Conservation (phyloP, 2,888 invertebrate genomes). For the Scaptomyza parva region DNA sequence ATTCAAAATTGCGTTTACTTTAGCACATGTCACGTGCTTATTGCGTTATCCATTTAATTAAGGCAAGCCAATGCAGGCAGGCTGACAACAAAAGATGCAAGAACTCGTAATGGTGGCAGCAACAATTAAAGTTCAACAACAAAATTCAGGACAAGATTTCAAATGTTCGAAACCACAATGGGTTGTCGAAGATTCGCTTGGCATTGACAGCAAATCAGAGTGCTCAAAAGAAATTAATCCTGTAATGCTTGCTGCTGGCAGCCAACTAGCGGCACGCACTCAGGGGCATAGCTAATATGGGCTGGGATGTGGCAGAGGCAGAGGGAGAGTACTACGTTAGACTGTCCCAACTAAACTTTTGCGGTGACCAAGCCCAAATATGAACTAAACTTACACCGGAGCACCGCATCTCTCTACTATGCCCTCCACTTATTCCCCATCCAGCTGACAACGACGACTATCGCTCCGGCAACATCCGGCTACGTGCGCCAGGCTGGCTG, state of each 20-base stretch:
- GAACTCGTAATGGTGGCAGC: constrained; percentile 1
- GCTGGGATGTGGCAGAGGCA: neutral
- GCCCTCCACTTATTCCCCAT: neutral
- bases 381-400: constrained; percentile 61
- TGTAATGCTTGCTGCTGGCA: constrained; percentile 54
- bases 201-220: constrained; percentile 50
- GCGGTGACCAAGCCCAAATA: constrained; percentile 63
- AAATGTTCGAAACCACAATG: constrained; percentile 15
- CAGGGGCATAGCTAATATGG: too few relatives aligned
- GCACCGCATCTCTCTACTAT: too few relatives aligned
- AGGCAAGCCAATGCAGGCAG: constrained; percentile 22
- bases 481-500: constrained; percentile 54
- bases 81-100: constrained; percentile 14
- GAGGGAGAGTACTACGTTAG: neutral
- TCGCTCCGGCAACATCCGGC: constrained; percentile 71
- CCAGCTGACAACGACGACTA: constrained; percentile 67
- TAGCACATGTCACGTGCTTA: constrained; percentile 69
- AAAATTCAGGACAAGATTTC: constrained; percentile 37
- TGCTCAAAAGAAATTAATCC: constrained; percentile 62
- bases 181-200: constrained; percentile 11
- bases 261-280: constrained; percentile 40
- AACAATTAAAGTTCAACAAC: constrained; percentile 16
- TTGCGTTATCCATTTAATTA: constrained; percentile 61
- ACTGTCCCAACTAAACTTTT: constrained; percentile 70
- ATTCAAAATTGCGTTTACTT: constrained; percentile 62